Base-by-base conservation (phyloP, 2,888 invertebrate species). In the Lycocerus yunnanus region DNA sequence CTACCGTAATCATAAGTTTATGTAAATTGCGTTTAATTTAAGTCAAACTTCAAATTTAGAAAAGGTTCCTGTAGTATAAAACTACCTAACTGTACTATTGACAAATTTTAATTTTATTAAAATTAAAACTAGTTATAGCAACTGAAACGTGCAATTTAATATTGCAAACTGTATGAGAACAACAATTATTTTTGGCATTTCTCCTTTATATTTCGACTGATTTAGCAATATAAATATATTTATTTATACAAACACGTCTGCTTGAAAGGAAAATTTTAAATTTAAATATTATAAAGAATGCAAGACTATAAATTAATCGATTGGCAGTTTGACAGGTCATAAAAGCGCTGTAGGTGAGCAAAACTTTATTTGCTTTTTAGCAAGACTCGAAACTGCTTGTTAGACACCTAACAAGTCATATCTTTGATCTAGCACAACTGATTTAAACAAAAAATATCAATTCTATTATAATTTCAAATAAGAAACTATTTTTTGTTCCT, bases 301-400 rank as follows among this genome's bases (percentile, higher is more conserved):
- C 77, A 77, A 79, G 75, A 81, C 82, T 83, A 85, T 85, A 82
- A 84, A 85, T 85, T 83, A 83, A 72, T 60, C 81, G 83, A 84
- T 83, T 84, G 85, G 84, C 85, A 83, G 83, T 80, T 82, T 85
- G 85, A 84, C 85, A 84, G 82, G 82, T 81, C 84, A 84, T 85
- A 85, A 85, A 84, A 83, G 82, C 81, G 78, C 82, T 80, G 83
- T 82, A 80, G 81, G 82, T 82, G 82, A 83, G 79, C 84, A 82
- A 78, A 83, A 84, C 83, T 84, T 83, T 83, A 84, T 84, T 84
- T 83, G 82, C 82, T 82, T 82, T 82, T 77, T 79, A 72, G 78
- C 78, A 72, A 72, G 24, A 72, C 78, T 80, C 79, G 80, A 81
- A 83, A 82, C 79, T 81, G 78, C 77, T 81, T 81, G 78, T 81